Evolutionary conservation across 2,113 vertebrate species (phyloP), one percentile per base, ranked within the genome.

Genomic region (Taurulus bubalis): DNA sequence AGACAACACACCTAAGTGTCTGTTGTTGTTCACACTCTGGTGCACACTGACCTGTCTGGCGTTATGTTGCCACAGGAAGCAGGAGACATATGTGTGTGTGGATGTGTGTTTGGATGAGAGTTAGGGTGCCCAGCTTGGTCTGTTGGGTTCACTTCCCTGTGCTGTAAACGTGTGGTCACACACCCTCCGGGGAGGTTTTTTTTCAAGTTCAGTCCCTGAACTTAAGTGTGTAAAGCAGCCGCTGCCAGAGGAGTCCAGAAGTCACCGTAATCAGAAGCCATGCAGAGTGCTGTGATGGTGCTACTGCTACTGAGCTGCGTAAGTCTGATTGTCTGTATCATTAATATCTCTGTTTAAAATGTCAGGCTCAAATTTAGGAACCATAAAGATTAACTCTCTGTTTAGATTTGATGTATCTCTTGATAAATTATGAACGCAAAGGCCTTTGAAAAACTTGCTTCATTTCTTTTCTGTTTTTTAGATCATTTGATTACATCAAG

Each of bases 221-320:
- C 66, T 15, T 16, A 51, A 10, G 64, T 40, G 70, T 36, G 68
- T 78, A 32, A 75, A 58, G 68, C 71, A 59, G 71, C 47, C 26
- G 56, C 62, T 74, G 65, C 53, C 73, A 53, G 71, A 77, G 51
- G 63, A 64, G 83, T 59, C 40, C 40, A 34, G 60, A 70, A 16
- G 73, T 64, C 26, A 6, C 30, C 12, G 75, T 24, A 26, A 55
- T 60, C 77, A 20, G 76, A 86, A 85, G 86, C 72, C 87, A 95
- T 95, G 95, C 85, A 47, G 67, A 81, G 71, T 42, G 82, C 78
- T 28, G 68, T 56, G 40, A 47, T 68, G 73, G 14, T 86, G 58
- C 56, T 92, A 20, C 58, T 92, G 55, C 80, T 93, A 0, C 88
- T 95, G 71, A 91, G 75, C 89, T 91, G 74, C n/a, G 91, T 95